Conservation (phyloP, 2,888 invertebrate genomes). For the Cyclophora albipunctata region DNA sequence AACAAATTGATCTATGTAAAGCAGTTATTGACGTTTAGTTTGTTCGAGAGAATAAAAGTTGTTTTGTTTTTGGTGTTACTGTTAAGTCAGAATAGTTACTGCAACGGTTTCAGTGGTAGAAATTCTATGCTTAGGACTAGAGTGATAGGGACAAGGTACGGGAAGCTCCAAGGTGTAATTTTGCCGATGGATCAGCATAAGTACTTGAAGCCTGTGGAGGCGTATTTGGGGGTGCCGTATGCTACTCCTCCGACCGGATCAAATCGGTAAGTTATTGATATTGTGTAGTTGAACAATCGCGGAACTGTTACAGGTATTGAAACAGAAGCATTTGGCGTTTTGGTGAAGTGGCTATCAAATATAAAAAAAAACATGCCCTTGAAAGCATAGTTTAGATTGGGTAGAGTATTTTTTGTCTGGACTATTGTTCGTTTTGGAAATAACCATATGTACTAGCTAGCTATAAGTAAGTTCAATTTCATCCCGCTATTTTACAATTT, state of each 20-base stretch:
- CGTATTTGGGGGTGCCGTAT: constrained; percentile 90
- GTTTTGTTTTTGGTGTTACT: constrained; percentile 49
- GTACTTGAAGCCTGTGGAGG: constrained; percentile 84
- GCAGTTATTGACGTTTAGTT: constrained; percentile 28
- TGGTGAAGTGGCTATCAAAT: no score
- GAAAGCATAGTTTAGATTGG: no score
- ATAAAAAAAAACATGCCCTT: no score
- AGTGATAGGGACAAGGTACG: constrained; percentile 89
- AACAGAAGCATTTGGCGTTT: no score
- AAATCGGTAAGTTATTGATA: constrained; percentile 75
- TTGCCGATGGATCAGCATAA: constrained; percentile 86
- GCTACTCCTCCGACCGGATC: constrained; percentile 89
- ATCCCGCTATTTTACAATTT: no score
- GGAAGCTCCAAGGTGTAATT: constrained; percentile 87
- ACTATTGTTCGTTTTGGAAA: no score
- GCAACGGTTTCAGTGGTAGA: constrained; percentile 59
- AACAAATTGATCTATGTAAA: constrained; percentile 24
- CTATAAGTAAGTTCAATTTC: no score
- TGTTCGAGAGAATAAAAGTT: constrained; percentile 40
- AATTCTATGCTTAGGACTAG: constrained; percentile 85
- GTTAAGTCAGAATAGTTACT: constrained; percentile 47
- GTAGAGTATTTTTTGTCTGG: no score
- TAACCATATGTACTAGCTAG: no score
- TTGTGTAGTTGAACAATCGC: neutral
- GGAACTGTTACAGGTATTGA: no score